Percentiles rank a stretch among this genome's conserved stretches.
Evolutionary conservation across 2,113 vertebrate species (phyloP).

Genomic region (Alectura lathami): DNA sequence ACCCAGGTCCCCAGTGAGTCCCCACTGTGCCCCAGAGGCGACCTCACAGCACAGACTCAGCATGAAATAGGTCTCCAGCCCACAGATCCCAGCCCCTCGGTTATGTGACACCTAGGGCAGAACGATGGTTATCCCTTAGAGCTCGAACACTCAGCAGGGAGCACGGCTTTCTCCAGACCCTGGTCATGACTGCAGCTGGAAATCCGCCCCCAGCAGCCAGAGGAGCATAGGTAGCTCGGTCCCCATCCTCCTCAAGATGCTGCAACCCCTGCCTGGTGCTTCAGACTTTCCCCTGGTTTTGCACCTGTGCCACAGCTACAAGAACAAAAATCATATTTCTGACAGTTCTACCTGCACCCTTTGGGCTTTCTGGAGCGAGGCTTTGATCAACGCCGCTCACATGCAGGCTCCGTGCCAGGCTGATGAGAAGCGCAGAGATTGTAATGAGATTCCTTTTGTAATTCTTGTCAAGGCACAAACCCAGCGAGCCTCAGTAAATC

Average conservation of each 20-base stretch:
- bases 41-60: accelerated
- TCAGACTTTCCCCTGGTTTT: neutral
- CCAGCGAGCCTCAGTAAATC: neutral
- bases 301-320: accelerated
- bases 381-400: neutral
- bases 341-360: neutral
- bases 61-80: neutral
- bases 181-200: neutral
- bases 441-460: constrained; percentile 24
- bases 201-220: neutral
- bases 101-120: neutral
- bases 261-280: neutral
- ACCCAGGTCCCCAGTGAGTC: neutral
- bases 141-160: neutral
- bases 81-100: neutral
- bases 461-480: neutral
- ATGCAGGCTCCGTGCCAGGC: neutral
- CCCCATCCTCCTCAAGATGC: neutral
- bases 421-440: neutral
- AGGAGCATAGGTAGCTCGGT: accelerated
- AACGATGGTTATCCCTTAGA: neutral
- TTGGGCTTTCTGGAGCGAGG: neutral
- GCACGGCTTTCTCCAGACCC: neutral
- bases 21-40: neutral
- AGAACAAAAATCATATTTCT: neutral